A percentile compares a stretch with the other conserved stretches of the same genome.
Conservation (phyloP, 2,888 invertebrate genomes). For the Drosophila siamana region DNA sequence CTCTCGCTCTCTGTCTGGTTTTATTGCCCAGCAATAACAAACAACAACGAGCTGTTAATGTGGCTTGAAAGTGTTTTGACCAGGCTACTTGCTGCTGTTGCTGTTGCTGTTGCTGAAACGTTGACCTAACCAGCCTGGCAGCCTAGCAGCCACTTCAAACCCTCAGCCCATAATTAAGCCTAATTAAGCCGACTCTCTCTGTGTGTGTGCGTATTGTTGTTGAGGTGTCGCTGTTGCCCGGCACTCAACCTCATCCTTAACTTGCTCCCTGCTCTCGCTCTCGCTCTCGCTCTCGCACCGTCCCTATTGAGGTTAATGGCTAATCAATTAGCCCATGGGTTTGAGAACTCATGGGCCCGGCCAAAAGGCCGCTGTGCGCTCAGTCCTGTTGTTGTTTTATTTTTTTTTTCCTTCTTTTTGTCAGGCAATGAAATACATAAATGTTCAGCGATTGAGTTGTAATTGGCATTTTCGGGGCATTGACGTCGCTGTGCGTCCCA, state of each 20-base stretch:
- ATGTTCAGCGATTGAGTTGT: conserved; percentile 70
- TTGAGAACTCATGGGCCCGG: not conserved
- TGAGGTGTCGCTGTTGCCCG: conserved; percentile 59
- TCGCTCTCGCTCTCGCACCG: conserved; percentile 14
- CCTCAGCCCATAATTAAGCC: conserved; percentile 75
- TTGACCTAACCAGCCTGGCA: conserved; percentile 24
- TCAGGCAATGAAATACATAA: conserved; percentile 47
- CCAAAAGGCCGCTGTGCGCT: too few species aligned
- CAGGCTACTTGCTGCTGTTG: conserved; percentile 54
- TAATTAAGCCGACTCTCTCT: conserved; percentile 64
- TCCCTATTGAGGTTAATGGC: conserved; percentile 76
- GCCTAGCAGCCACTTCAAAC: conserved; percentile 29
- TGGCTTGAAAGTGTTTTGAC: conserved; percentile 68
- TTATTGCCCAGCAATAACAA: conserved; percentile 63
- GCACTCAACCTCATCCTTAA: conserved; percentile 39
- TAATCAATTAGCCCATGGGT: conserved; percentile 70
- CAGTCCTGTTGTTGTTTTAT: not conserved
- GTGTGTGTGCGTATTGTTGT: conserved; percentile 16
- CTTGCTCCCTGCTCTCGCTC: conserved; percentile 10
- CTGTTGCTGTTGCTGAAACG: conserved; percentile 23
- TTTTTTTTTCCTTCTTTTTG: not conserved
- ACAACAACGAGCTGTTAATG: conserved; percentile 67
- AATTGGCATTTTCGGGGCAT: conserved; percentile 59
- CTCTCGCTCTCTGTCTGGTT: conserved; percentile 18
- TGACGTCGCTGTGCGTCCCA: conserved; percentile 12